Percentiles rank a stretch among this genome's conserved stretches.
Evolutionary conservation across 2,888 invertebrate species (phyloP).

Genomic region (Melanargia galathea): DNA sequence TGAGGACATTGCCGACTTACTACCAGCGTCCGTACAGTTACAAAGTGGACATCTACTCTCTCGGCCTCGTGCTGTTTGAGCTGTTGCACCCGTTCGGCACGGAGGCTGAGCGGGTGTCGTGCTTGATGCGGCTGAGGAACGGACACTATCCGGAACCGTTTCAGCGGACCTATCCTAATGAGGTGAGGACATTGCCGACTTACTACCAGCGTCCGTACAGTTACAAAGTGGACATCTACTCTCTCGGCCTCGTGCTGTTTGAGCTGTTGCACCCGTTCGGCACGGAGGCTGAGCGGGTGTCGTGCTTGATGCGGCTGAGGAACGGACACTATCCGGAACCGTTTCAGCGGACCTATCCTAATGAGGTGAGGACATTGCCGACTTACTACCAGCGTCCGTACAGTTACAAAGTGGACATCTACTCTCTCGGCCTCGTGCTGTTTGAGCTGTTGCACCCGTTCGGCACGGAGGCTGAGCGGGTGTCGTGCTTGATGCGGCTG

Average conservation of each 20-base stretch:
- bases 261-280: conserved; percentile 94
- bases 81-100: conserved; percentile 94
- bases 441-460: conserved; percentile 96
- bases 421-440: conserved; percentile 95
- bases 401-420: conserved; percentile 97
- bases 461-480: conserved; percentile 94
- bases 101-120: conserved; percentile 92
- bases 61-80: conserved; percentile 97
- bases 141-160: conserved; percentile 88
- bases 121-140: conserved; percentile 85
- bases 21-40: conserved; percentile 86
- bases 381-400: conserved; percentile 77
- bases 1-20: conserved; percentile 52
- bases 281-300: conserved; percentile 94
- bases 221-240: conserved; percentile 97
- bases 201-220: conserved; percentile 83
- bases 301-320: conserved; percentile 85
- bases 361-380: conserved; percentile 83
- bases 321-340: conserved; percentile 85
- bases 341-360: conserved; percentile 84
- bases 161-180: conserved; percentile 83
- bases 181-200: conserved; percentile 77
- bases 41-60: conserved; percentile 97
- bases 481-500: conserved; percentile 84
- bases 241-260: conserved; percentile 95